Evolutionary conservation across 2,888 invertebrate species (phyloP).

Genomic region (Endomychus coccineus): DNA sequence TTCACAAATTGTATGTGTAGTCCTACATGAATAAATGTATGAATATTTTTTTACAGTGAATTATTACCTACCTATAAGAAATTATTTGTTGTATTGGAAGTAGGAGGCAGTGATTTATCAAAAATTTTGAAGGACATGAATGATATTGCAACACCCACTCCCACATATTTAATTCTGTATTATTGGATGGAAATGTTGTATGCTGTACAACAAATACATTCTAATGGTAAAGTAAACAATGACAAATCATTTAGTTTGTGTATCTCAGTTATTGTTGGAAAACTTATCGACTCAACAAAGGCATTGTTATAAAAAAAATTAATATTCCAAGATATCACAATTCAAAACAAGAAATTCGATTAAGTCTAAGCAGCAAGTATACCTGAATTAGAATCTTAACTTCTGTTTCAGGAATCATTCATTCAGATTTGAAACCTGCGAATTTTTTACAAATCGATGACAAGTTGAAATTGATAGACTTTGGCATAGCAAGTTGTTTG

Average conservation of each 20-base stretch:
- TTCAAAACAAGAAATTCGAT: no score
- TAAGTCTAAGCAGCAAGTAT: no score
- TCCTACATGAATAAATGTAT: no score
- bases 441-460: constrained; percentile 85
- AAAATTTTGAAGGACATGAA: constrained; percentile 57
- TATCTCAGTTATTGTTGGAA: no score
- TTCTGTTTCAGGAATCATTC: constrained; percentile 70
- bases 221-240: constrained; percentile 71
- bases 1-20: no score
- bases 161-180: constrained; percentile 70
- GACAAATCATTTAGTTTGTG: no score
- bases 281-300: no score
- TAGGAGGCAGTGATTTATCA: constrained; percentile 84
- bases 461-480: constrained; percentile 86
- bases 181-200: constrained; percentile 93
- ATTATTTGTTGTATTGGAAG: constrained; percentile 85
- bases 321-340: no score
- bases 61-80: constrained; percentile 54
- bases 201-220: constrained; percentile 86
- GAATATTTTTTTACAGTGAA: constrained; percentile 53
- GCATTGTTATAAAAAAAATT: no score
- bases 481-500: constrained; percentile 88
- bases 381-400: no score
- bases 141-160: constrained; percentile 43
- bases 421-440: constrained; percentile 94